phyloP scores from a whole-genome alignment of 2,888 invertebrate genomes.

The Bhutanitis thaidina region DNA sequence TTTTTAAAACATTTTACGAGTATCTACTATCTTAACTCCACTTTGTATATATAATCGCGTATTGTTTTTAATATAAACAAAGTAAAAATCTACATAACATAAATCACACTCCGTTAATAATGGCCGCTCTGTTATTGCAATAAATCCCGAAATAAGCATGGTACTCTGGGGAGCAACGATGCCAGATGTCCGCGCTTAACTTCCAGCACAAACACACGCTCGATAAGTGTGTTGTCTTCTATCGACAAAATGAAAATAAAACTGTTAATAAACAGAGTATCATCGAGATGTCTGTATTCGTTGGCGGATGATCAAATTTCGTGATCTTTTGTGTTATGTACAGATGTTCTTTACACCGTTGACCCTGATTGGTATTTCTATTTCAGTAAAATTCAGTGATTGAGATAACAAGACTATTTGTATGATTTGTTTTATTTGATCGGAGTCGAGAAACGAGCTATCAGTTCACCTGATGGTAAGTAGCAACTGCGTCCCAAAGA shows the following conservation, averaged over 20 bases:
- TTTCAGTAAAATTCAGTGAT: slow-evolving; percentile 19
- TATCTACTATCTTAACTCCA: background rate
- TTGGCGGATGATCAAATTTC: slow-evolving; percentile 46
- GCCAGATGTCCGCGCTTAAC: slow-evolving; percentile 21
- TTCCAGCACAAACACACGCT: slow-evolving; percentile 27
- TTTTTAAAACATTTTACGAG: background rate
- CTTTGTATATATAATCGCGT: too few species aligned
- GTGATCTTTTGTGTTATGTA: slow-evolving; percentile 18
- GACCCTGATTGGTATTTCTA: slow-evolving; percentile 16
- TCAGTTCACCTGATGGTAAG: too few species aligned
- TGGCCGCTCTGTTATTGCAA: slow-evolving; percentile 19
- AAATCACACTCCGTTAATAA: slow-evolving; percentile 8
- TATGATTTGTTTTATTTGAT: too few species aligned
- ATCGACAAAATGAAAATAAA: slow-evolving; percentile 43
- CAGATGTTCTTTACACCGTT: slow-evolving; percentile 12
- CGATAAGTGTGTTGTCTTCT: slow-evolving; percentile 45
- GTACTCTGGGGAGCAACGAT: slow-evolving; percentile 1
- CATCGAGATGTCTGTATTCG: slow-evolving; percentile 37
- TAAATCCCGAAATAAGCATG: slow-evolving; percentile 24
- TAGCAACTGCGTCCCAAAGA: too few species aligned
- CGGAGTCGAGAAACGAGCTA: too few species aligned
- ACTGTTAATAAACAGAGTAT: slow-evolving; percentile 38
- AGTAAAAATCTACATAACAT: too few species aligned
- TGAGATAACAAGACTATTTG: slow-evolving; percentile 9
- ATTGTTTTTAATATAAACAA: too few species aligned